phyloP scores from a whole-genome alignment of 2,888 invertebrate species.

The Yponomeuta sedellus region DNA sequence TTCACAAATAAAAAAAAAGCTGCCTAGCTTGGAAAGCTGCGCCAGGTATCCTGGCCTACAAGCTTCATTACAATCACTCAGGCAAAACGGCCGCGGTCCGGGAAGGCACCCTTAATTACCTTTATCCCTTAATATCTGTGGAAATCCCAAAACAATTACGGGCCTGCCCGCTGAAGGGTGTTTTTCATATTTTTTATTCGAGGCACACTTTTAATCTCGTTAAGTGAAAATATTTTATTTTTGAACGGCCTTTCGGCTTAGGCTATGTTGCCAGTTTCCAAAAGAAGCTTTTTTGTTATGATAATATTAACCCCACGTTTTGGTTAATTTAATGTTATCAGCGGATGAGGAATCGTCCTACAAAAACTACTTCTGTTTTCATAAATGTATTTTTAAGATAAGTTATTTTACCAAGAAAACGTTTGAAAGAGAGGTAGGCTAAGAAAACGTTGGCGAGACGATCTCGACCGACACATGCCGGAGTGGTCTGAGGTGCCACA shows the following conservation, averaged over 20 bases:
- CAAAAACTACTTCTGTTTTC: too few relatives aligned
- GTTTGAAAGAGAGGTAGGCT: too few relatives aligned
- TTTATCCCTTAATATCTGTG: constrained; percentile 10
- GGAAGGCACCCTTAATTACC: constrained; percentile 10
- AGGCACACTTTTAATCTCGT: constrained; percentile 12
- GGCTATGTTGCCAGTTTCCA: background rate
- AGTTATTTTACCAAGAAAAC: too few relatives aligned
- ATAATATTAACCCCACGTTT: too few relatives aligned
- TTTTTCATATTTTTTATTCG: constrained; percentile 1
- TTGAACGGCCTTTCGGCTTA: constrained; percentile 4
- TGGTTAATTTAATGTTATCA: too few relatives aligned
- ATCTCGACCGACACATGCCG: too few relatives aligned
- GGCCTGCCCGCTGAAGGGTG: background rate
- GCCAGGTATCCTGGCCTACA: background rate
- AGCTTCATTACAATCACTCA: background rate
- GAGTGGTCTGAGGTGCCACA: too few relatives aligned
- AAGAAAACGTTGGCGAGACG: too few relatives aligned
- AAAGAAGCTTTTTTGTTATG: background rate
- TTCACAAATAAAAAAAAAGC: too few relatives aligned
- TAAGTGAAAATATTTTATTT: constrained; percentile 12
- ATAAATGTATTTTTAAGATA: too few relatives aligned
- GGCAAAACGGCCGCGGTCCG: background rate
- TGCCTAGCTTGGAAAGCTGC: background rate
- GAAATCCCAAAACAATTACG: constrained; percentile 13
- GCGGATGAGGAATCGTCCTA: too few relatives aligned